Percentiles rank a stretch among this genome's conserved stretches.
phyloP scores from a whole-genome alignment of 2,113 vertebrate species.

The Planiliza haematocheilus region DNA sequence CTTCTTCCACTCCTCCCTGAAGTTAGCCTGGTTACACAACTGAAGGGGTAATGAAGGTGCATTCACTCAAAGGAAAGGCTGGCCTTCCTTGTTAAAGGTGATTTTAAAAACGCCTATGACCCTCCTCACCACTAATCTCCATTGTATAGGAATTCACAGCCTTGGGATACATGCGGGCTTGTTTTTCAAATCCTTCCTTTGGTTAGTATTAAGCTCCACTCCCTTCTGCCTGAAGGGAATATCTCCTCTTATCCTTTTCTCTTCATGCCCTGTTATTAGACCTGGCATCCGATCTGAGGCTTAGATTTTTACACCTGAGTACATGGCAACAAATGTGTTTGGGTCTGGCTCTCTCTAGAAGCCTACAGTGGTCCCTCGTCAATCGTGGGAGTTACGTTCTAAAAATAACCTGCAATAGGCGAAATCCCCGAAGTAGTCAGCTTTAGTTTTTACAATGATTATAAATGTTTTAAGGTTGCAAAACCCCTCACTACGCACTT shows the following conservation, averaged over 20 bases:
- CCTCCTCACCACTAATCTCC: slow-evolving; percentile 67
- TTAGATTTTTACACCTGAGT: slow-evolving; percentile 63
- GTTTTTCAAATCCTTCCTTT: slow-evolving; percentile 77
- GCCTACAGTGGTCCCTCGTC: no score
- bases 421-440: no score
- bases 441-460: no score
- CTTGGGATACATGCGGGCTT: slow-evolving; percentile 75
- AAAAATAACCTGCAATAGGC: no score
- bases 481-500: no score
- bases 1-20: slow-evolving; percentile 30
- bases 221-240: slow-evolving; percentile 63
- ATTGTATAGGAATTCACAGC: slow-evolving; percentile 77
- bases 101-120: slow-evolving; percentile 68
- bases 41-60: slow-evolving; percentile 43
- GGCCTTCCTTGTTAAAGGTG: slow-evolving; percentile 59
- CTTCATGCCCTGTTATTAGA: slow-evolving; percentile 64
- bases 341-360: slow-evolving; percentile 38
- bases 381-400: no score
- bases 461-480: no score
- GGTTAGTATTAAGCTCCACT: slow-evolving; percentile 71
- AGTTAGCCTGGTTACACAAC: slow-evolving; percentile 36
- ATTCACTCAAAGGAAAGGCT: slow-evolving; percentile 45
- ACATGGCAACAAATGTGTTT: slow-evolving; percentile 60
- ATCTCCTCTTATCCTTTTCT: slow-evolving; percentile 57
- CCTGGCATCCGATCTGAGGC: slow-evolving; percentile 66